A percentile compares a stretch with the other conserved stretches of the same genome.
These are phyloP conservation scores for Oikopleura vanhoeffeni DNA, from an alignment of 23 tunicate species.

Conservation along the genomic window DNA sequence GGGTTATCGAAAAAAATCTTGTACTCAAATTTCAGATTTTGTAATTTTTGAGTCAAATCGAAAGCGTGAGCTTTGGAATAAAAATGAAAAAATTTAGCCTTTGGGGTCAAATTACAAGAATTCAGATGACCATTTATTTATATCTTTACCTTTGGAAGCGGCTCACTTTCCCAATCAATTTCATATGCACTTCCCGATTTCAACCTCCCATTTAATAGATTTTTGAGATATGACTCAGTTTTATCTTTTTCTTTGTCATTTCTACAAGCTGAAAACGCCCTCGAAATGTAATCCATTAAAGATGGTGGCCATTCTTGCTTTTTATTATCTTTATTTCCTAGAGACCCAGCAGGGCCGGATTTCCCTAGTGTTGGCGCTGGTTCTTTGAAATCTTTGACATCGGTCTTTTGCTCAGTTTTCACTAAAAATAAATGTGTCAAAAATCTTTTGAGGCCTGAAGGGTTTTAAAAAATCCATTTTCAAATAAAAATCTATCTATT, in stretches of 20 bases:
- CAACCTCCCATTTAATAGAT: constrained; percentile 45
- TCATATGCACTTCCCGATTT: constrained; percentile 57
- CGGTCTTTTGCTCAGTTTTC: background rate
- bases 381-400: background rate
- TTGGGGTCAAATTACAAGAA: too few relatives aligned
- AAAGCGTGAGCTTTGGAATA: too few relatives aligned
- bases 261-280: constrained; percentile 71
- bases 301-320: background rate
- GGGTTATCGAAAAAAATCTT: too few relatives aligned
- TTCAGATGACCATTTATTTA: too few relatives aligned
- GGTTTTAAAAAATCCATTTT: too few relatives aligned
- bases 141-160: constrained; percentile 51
- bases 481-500: too few relatives aligned
- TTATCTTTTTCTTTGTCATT: constrained; percentile 59
- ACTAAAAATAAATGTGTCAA: too few relatives aligned
- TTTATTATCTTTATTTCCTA: background rate
- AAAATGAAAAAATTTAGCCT: too few relatives aligned
- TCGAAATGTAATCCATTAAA: constrained; percentile 72
- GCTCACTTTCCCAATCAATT: constrained; percentile 68
- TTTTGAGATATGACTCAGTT: constrained; percentile 55
- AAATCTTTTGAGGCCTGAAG: too few relatives aligned
- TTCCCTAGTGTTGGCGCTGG: background rate
- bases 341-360: background rate
- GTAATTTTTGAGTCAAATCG: too few relatives aligned
- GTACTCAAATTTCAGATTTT: too few relatives aligned